Base-by-base conservation (phyloP, 2,797 vertebrate species). In the Phoeniculus purpureus region DNA sequence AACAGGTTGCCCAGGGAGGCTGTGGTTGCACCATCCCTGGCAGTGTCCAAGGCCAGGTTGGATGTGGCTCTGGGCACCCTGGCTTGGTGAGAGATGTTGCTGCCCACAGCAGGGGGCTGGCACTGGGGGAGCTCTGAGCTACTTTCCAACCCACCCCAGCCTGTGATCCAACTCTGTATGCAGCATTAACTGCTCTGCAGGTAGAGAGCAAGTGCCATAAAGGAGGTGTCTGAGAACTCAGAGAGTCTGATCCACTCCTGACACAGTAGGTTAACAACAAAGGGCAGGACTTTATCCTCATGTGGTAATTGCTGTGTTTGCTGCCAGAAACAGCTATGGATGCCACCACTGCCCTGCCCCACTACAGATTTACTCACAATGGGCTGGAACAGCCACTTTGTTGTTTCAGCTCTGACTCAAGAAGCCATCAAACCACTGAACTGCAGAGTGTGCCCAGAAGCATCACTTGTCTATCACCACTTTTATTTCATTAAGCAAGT, bases 241-340 rank as follows among this genome's bases (percentile, higher is more conserved):
- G 16, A n/a, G 23, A 48, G 48, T 23, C 51, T 50, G 25, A 55
- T 7, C 29, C 74, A 78, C 72, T 29, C 23, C 43, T n/a, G 50
- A 72, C 34, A 43, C 37, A 85, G 45, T 32, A 81, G 40, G 29
- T 77, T 37, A 77, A 31, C 32, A 74, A 62, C 23, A 48, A 56
- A 78, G 47, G 59, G 11, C 66, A 67, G 50, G 19, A 31, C 45
- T 64, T 81, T n/a, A 43, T 60, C 48, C n/a, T 47, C 15, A 2
- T 14, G 51, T 15, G 58, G 3, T 48, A 64, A 76, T 10, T 21
- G 16, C n/a, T 31, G 12, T 0, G 1, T 22, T 31, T n/a, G 26
- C 3, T 66, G 80, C 68, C 76, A 82, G 67, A 60, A 31, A 56
- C 77, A 91, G 58, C 25, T 67, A 65, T 47, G 47, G 73, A 56